Percentiles rank a stretch among this genome's conserved stretches.
phyloP scores from a whole-genome alignment of 2,113 vertebrate species.

The Larimichthys crocea region DNA sequence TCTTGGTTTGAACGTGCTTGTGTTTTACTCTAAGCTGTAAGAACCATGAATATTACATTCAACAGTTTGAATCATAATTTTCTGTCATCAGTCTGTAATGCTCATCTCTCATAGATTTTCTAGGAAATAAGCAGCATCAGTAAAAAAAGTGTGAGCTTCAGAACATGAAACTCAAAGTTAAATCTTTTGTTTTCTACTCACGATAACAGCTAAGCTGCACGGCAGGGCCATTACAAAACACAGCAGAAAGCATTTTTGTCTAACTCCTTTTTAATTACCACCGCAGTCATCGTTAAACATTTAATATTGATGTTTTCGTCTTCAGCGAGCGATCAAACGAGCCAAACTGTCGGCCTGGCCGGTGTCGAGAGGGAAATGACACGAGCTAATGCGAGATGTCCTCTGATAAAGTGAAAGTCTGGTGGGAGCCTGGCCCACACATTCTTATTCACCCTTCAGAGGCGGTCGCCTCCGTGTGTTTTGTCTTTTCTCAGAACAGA shows the following conservation, averaged over 20 bases:
- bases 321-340: background rate
- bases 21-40: too few species aligned
- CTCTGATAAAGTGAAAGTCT: background rate
- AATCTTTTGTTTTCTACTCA: background rate
- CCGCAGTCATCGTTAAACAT: background rate
- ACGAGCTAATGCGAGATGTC: background rate
- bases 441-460: background rate
- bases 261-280: background rate
- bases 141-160: background rate
- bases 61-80: background rate
- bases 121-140: background rate
- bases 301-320: background rate
- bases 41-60: background rate
- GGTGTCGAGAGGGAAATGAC: constrained; percentile 1
- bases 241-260: background rate
- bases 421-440: background rate
- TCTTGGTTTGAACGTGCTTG: too few species aligned
- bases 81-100: background rate
- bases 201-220: background rate
- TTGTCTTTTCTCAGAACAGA: constrained; percentile 4
- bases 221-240: background rate
- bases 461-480: background rate
- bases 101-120: background rate
- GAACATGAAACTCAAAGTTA: background rate
- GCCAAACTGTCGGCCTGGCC: background rate